Conservation (phyloP, 2,797 vertebrate genomes). For the Neosalanx taihuensis region DNA sequence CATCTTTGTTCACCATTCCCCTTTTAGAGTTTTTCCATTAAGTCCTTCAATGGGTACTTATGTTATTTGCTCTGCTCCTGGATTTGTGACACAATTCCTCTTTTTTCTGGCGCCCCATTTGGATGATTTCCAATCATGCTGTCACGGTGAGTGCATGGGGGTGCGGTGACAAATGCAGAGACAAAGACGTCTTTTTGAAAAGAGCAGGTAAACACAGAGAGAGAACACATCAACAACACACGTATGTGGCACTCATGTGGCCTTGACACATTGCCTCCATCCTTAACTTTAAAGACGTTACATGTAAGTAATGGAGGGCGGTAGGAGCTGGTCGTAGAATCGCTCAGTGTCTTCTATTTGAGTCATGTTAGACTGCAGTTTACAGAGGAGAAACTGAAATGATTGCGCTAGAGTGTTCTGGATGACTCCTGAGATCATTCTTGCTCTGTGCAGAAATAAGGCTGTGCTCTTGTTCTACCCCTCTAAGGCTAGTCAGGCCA, state of each 20-base stretch:
- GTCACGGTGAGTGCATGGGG: no score
- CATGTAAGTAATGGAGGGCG: no score
- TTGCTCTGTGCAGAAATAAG: background rate
- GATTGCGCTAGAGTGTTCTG: no score
- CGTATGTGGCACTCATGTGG: no score
- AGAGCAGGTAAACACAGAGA: no score
- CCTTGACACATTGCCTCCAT: no score
- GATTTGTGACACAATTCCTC: background rate
- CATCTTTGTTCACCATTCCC: background rate
- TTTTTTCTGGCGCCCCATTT: background rate
- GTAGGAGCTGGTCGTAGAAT: no score
- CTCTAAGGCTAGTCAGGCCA: background rate
- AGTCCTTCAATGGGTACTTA: conserved; percentile 21
- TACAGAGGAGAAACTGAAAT: background rate
- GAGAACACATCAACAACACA: no score
- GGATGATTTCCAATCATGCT: background rate
- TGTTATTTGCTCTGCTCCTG: background rate
- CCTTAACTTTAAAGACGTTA: no score
- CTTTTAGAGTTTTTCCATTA: conserved; percentile 23
- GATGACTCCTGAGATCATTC: background rate
- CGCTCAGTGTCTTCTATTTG: no score
- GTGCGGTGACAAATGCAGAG: no score
- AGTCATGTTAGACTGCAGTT: background rate
- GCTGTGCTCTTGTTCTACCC: background rate
- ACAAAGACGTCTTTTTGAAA: no score